A percentile compares a stretch with the other conserved stretches of the same genome.
Evolutionary conservation across 1,140 invertebrate genomes (phyloP).

Genomic region (Bombus affinis): DNA sequence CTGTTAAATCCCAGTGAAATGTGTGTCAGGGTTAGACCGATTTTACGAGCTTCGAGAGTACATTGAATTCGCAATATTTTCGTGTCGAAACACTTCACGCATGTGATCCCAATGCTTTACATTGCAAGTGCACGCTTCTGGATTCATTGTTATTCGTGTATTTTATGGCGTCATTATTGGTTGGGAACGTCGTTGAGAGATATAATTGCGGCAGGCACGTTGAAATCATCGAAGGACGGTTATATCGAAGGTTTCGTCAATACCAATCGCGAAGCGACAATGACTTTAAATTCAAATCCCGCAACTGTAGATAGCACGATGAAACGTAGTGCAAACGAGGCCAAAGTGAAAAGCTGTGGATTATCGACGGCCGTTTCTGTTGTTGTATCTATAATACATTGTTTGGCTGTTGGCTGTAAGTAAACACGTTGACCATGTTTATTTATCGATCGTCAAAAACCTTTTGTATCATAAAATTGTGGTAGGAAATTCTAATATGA

Average conservation of each 20-base stretch:
- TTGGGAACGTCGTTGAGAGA: background rate
- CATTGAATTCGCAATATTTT: constrained; percentile 36
- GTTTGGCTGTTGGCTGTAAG: background rate
- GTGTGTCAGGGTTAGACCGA: constrained; percentile 61
- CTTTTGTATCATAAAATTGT: background rate
- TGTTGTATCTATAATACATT: constrained; percentile 35
- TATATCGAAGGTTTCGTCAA: constrained; percentile 41
- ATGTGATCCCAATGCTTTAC: background rate
- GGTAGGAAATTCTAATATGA: background rate
- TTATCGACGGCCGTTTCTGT: constrained; percentile 36
- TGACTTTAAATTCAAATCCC: constrained; percentile 57
- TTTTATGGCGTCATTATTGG: background rate
- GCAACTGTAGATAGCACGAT: constrained; percentile 35
- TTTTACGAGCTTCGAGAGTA: constrained; percentile 56
- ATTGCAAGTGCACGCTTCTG: constrained; percentile 11
- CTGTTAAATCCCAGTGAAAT: background rate
- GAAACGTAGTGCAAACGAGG: constrained; percentile 47
- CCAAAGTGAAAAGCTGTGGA: constrained; percentile 51
- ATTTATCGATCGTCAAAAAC: background rate
- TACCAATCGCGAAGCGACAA: constrained; percentile 40
- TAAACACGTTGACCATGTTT: background rate
- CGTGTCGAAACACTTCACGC: constrained; percentile 25
- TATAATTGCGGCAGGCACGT: background rate
- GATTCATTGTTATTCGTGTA: background rate
- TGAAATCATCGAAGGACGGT: constrained; percentile 33